Base-by-base conservation (phyloP, 1,140 invertebrate species). In the Patella vulgata region DNA sequence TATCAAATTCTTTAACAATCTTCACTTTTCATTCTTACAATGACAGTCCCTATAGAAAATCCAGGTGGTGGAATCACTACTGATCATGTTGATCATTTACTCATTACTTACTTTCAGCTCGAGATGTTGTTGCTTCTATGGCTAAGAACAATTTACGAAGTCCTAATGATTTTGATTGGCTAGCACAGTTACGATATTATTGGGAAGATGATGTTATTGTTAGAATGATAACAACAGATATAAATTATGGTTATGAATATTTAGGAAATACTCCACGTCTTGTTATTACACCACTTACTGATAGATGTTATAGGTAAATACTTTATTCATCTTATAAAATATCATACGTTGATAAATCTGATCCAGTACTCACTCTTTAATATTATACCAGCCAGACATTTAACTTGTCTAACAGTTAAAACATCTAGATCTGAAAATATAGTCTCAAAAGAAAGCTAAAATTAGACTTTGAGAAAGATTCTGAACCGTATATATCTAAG, bases 51-150 rank as follows among this genome's bases (percentile, higher is more conserved):
- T n/a, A n/a, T n/a, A n/a, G n/a, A n/a, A n/a, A n/a, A n/a, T n/a
- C n/a, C n/a, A n/a, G n/a, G n/a, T n/a, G n/a, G n/a, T n/a, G n/a
- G n/a, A n/a, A n/a, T n/a, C n/a, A n/a, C n/a, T n/a, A n/a, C n/a
- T n/a, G n/a, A n/a, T n/a, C n/a, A n/a, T n/a, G n/a, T n/a, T n/a
- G n/a, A n/a, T n/a, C n/a, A n/a, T n/a, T n/a, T n/a, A n/a, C n/a
- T n/a, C n/a, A n/a, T n/a, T n/a, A n/a, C n/a, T 53, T 48, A 59
- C 33, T 64, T 67, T 30, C 78, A 94, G 92, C 91, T 68, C 87
- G 93, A 48, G 94, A 96, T 76, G 91, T 96, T 36, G 89, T 96
- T 0, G 73, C 73, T 23, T 67, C 77, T 43, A 58, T 85, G 52
- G 68, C 68, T 11, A 71, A 77, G 60, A 69, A 76, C 28, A 75